phyloP scores from a whole-genome alignment of 2,113 vertebrate genomes.

The Gavialis gangeticus region DNA sequence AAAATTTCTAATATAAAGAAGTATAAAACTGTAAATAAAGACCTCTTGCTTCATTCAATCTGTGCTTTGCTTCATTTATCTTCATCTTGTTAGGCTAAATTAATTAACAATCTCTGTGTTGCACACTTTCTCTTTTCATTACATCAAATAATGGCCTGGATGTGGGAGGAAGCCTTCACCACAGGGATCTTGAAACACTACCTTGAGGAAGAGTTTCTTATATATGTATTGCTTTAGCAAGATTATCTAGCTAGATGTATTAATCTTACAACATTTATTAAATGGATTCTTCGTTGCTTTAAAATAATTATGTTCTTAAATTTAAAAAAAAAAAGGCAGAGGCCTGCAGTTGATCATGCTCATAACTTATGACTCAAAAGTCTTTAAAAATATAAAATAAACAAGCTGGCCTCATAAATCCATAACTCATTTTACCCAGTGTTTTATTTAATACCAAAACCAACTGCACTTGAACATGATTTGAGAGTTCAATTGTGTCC shows the following conservation, averaged over 20 bases:
- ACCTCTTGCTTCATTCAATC: conserved; percentile 90
- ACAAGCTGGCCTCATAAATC: background rate
- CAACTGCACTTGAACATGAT: conserved; percentile 9
- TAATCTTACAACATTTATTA: conserved; percentile 51
- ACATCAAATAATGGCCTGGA: conserved; percentile 95
- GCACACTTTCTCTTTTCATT: conserved; percentile 99
- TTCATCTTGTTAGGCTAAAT: conserved; percentile 99
- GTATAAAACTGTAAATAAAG: conserved; percentile 90
- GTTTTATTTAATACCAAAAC: conserved; percentile 39
- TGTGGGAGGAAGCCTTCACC: conserved; percentile 82
- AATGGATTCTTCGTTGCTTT: conserved; percentile 22
- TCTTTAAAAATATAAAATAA: background rate
- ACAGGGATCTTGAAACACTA: conserved; percentile 73
- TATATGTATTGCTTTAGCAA: conserved; percentile 42
- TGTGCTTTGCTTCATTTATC: conserved; percentile 96
- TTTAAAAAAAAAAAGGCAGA: background rate
- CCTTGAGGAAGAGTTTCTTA: conserved; percentile 70
- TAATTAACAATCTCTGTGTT: conserved; percentile 99
- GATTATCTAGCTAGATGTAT: conserved; percentile 58
- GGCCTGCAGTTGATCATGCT: background rate
- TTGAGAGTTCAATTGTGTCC: conserved; percentile 10
- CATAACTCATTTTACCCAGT: conserved; percentile 9
- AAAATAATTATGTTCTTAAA: conserved; percentile 45
- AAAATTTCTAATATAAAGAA: conserved; percentile 75
- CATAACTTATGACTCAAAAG: background rate